These are phyloP conservation scores for Sciaenops ocellatus DNA, from an alignment of 2,797 vertebrate species.

Conservation along the genomic window DNA sequence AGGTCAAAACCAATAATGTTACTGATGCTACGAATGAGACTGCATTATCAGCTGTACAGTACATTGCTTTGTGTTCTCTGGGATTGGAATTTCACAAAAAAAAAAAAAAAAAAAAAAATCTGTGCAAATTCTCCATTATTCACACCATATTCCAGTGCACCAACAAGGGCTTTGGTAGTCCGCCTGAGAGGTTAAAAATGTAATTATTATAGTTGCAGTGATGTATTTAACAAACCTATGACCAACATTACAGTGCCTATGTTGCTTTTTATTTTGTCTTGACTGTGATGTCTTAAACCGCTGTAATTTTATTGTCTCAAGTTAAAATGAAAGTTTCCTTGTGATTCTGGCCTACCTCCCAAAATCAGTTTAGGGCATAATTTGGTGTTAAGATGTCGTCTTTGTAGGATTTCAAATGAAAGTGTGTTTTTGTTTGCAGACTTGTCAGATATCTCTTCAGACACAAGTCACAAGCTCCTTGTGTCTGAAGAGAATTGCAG, in stretches of 20 bases:
- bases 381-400: constrained; percentile 1
- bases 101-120: too few relatives aligned
- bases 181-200: neutral
- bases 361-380: constrained; percentile 31
- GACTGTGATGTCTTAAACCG: neutral
- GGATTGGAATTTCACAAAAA: neutral
- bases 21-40: neutral
- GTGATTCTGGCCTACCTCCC: constrained; percentile 14
- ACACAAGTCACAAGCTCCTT: constrained; percentile 13
- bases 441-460: constrained; percentile 21
- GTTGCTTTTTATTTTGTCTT: neutral
- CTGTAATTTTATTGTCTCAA: neutral
- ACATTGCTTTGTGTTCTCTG: neutral
- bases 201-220: neutral
- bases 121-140: neutral
- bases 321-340: constrained; percentile 16
- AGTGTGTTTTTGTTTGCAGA: constrained; percentile 24
- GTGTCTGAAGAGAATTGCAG: constrained; percentile 28
- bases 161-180: neutral
- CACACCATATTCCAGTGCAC: neutral
- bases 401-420: constrained; percentile 34
- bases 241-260: neutral
- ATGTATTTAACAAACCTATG: too few relatives aligned
- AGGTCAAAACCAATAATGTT: constrained; percentile 4
- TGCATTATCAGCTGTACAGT: neutral